These are phyloP conservation scores for Machimus rusticus DNA, from an alignment of 2,888 invertebrate species.

Conservation along the genomic window DNA sequence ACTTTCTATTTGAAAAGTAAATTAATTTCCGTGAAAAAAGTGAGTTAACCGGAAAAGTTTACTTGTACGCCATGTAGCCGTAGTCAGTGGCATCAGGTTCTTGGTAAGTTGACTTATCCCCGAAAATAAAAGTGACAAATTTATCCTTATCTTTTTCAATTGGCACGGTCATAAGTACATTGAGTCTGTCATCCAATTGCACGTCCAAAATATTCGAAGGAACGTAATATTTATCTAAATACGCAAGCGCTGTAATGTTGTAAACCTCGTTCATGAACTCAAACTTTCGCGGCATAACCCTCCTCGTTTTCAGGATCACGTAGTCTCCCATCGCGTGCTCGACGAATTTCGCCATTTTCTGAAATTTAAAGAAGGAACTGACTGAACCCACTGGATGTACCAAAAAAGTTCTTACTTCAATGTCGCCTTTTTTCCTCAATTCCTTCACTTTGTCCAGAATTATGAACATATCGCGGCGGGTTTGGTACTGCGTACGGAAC, in stretches of 20 bases:
- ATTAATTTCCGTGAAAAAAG: background rate
- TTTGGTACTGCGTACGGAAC: constrained; percentile 56
- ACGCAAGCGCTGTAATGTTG: constrained; percentile 57
- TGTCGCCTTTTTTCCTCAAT: constrained; percentile 51
- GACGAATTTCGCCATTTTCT: constrained; percentile 50
- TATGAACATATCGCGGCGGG: constrained; percentile 55
- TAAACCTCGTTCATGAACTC: constrained; percentile 60
- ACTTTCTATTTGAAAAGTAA: background rate
- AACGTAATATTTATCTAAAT: constrained; percentile 52
- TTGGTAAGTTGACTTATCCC: constrained; percentile 54
- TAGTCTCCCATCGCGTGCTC: constrained; percentile 58
- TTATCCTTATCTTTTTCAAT: constrained; percentile 41
- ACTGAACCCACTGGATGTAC: background rate
- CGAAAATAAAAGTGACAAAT: constrained; percentile 53
- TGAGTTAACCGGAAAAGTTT: background rate
- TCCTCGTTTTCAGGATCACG: constrained; percentile 56
- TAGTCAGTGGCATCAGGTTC: constrained; percentile 52
- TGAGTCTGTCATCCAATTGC: constrained; percentile 7
- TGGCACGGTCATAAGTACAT: constrained; percentile 2
- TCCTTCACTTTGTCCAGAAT: constrained; percentile 53
- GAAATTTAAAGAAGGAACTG: background rate
- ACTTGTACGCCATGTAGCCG: constrained; percentile 53
- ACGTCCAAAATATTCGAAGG: constrained; percentile 15
- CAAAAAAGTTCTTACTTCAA: constrained; percentile 50
- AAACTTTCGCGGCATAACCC: constrained; percentile 61